A percentile compares a stretch with the other conserved stretches of the same genome.
Conservation (phyloP, 2,113 vertebrate species). For the Scytalopus superciliaris region DNA sequence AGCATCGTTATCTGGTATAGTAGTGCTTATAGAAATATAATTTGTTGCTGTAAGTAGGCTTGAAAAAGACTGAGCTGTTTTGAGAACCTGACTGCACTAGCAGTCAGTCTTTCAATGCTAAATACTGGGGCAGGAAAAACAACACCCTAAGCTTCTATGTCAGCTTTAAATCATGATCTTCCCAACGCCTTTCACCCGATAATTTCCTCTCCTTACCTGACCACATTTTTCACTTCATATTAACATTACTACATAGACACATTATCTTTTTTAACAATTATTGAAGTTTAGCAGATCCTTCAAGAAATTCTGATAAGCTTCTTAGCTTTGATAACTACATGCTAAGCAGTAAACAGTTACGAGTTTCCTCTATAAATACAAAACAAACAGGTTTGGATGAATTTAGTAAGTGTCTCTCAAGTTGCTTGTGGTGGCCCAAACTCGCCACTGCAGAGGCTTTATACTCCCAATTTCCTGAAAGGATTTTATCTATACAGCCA, state of each 20-base stretch:
- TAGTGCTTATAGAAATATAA: neutral
- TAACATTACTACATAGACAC: neutral
- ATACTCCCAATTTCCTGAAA: neutral
- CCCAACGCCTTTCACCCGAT: neutral
- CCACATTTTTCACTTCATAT: neutral
- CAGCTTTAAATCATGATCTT: neutral
- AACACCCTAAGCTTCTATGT: neutral
- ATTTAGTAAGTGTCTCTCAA: neutral
- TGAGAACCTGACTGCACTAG: neutral
- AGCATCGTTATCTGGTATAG: neutral
- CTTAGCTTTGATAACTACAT: neutral
- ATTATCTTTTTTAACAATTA: neutral
- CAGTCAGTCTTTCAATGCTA: neutral
- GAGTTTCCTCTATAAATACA: neutral
- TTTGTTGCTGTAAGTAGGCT: neutral
- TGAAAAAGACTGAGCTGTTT: neutral
- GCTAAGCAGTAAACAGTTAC: neutral
- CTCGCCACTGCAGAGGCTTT: neutral
- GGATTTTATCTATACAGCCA: neutral
- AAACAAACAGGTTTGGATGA: neutral
- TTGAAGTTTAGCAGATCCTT: neutral
- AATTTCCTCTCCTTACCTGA: neutral
- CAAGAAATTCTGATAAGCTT: neutral
- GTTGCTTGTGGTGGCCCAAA: neutral
- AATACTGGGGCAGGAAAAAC: neutral